These are phyloP conservation scores for Syngnathus scovelli DNA, from an alignment of 2,113 vertebrate genomes.

Conservation along the genomic window DNA sequence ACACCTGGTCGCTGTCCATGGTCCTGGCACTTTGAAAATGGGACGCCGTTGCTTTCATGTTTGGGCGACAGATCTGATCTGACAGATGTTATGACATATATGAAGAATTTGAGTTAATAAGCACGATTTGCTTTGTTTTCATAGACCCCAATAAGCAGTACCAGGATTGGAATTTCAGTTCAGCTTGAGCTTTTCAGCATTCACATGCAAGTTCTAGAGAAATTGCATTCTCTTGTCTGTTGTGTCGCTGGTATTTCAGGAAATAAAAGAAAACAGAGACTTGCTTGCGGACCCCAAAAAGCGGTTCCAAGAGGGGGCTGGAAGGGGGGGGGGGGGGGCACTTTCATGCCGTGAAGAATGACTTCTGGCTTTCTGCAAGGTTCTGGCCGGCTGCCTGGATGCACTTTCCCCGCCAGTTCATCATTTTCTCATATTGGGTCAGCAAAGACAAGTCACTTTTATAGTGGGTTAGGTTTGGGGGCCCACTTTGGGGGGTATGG, in stretches of 20 bases:
- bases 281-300: background rate
- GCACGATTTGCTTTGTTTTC: conserved; percentile 46
- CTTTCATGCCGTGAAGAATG: conserved; percentile 12
- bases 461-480: background rate
- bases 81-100: conserved; percentile 44
- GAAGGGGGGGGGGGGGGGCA: conserved; percentile 16
- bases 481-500: background rate
- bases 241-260: conserved; percentile 17
- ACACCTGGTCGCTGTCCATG: conserved; percentile 70
- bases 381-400: conserved; percentile 41
- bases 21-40: conserved; percentile 68
- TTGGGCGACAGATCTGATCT: conserved; percentile 44
- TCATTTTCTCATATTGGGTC: conserved; percentile 54
- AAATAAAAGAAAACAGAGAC: conserved; percentile 17
- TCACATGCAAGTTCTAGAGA: too few species aligned
- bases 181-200: background rate
- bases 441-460: conserved; percentile 44
- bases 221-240: background rate
- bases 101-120: conserved; percentile 43
- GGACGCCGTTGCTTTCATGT: conserved; percentile 38
- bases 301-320: conserved; percentile 18
- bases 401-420: conserved; percentile 33
- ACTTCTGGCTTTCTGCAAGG: conserved; percentile 18
- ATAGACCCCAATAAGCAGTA: conserved; percentile 42
- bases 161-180: conserved; percentile 12